Evolutionary conservation across 2,113 vertebrate species (phyloP).

Genomic region (Grammomys surdaster): DNA sequence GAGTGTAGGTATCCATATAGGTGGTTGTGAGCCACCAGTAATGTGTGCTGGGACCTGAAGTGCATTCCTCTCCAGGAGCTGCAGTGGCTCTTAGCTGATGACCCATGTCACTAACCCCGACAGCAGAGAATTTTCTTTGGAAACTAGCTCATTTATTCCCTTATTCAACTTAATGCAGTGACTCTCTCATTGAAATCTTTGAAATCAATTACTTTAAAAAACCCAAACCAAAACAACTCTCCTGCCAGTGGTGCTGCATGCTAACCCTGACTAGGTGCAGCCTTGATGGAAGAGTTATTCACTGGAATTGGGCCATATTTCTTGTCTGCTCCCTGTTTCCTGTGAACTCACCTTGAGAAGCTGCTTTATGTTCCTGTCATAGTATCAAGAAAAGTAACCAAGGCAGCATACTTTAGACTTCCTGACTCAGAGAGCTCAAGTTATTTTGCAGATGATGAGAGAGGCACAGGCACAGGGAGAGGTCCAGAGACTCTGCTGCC

Average conservation of each 20-base stretch:
- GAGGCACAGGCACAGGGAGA: neutral
- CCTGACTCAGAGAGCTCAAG: neutral
- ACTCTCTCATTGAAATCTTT: slow-evolving; percentile 21
- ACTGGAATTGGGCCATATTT: neutral
- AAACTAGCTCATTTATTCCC: neutral
- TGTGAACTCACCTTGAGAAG: neutral
- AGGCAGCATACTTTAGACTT: neutral
- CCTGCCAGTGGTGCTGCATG: neutral
- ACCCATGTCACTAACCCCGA: neutral
- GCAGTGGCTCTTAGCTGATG: too few relatives aligned
- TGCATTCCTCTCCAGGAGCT: neutral
- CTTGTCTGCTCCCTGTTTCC: neutral
- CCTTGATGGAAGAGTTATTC: too few relatives aligned
- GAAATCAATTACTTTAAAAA: neutral
- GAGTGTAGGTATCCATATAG: too few relatives aligned
- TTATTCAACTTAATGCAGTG: slow-evolving; percentile 15
- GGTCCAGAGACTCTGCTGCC: neutral
- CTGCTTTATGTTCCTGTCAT: neutral
- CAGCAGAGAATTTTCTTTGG: neutral
- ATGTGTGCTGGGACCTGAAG: neutral
- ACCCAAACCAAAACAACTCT: neutral
- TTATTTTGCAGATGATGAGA: neutral
- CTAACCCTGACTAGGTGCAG: neutral
- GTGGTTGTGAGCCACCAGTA: neutral
- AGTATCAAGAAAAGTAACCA: neutral